Conservation (phyloP, 2,888 invertebrate genomes). For the Brachyptera risi region DNA sequence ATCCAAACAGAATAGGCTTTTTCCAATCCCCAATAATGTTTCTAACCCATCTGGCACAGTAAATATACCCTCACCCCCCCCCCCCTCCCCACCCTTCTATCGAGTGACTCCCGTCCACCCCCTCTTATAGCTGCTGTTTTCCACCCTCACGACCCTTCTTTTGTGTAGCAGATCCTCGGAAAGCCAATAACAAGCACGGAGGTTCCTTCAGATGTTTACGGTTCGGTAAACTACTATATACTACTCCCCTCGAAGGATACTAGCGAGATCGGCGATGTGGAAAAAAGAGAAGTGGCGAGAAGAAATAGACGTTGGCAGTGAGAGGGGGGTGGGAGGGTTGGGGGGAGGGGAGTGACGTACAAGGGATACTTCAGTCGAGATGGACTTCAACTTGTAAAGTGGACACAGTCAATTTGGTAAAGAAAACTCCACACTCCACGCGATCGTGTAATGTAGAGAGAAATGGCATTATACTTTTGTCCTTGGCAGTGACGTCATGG, state of each 20-base stretch:
- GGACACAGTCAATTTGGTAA: slow-evolving; percentile 29
- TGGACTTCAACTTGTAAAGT: slow-evolving; percentile 22
- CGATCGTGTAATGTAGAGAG: neutral
- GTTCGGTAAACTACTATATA: slow-evolving; percentile 28
- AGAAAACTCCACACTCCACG: neutral
- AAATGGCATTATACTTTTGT: neutral
- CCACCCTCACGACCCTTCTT: slow-evolving; percentile 10
- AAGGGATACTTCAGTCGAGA: slow-evolving; percentile 22
- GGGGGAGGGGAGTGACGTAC: slow-evolving; percentile 22
- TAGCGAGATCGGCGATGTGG: slow-evolving; percentile 28
- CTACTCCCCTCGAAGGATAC: slow-evolving; percentile 23
- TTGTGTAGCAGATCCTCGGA: slow-evolving; percentile 23
- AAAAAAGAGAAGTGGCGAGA: slow-evolving; percentile 26
- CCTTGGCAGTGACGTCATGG: neutral
- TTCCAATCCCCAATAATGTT: slow-evolving; percentile 20
- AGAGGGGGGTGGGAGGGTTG: slow-evolving; percentile 22
- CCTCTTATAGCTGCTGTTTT: slow-evolving; percentile 15
- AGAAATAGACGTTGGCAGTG: slow-evolving; percentile 24
- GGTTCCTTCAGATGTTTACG: slow-evolving; percentile 28
- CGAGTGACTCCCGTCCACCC: slow-evolving; percentile 14
- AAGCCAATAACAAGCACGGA: slow-evolving; percentile 31
- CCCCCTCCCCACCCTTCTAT: slow-evolving; percentile 11
- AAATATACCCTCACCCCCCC: slow-evolving; percentile 19
- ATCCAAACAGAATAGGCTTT: slow-evolving; percentile 25
- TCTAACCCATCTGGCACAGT: slow-evolving; percentile 23